Percentiles rank a stretch among this genome's conserved stretches.
Conservation (phyloP, 2,113 vertebrate species). For the Megaceryle maxima region DNA sequence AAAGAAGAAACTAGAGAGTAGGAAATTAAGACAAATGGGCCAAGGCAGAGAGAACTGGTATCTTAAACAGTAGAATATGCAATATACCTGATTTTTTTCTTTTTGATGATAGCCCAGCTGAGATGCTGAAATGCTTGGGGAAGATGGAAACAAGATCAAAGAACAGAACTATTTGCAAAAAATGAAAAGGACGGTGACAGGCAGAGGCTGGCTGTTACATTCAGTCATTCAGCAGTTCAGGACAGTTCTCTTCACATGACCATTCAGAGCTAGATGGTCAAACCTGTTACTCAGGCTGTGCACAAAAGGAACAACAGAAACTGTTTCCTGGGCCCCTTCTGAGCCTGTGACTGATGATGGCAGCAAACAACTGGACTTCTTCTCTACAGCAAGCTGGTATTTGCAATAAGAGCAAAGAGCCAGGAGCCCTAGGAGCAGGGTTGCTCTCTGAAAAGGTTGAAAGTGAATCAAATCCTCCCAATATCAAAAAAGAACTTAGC, state of each 20-base stretch:
- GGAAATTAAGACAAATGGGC: background rate
- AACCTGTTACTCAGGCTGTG: background rate
- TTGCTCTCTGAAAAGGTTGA: background rate
- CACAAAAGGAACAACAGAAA: background rate
- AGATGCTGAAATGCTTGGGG: background rate
- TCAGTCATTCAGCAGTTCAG: fast-evolving
- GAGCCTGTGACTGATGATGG: background rate
- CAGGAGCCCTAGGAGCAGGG: background rate
- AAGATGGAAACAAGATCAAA: background rate
- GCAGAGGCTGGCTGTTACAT: background rate
- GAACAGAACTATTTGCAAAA: background rate
- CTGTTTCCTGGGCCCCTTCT: background rate
- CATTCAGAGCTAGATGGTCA: background rate
- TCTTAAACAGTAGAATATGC: background rate
- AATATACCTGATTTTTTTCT: background rate
- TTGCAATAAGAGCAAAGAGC: background rate
- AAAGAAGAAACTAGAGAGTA: background rate
- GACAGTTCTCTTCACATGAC: background rate
- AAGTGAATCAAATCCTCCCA: background rate
- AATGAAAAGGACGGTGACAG: background rate
- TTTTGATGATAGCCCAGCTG: background rate
- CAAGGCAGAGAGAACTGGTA: background rate
- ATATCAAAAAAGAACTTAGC: background rate
- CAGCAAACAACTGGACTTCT: background rate
- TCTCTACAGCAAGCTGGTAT: background rate